These are phyloP conservation scores for Sisyra nigra DNA, from an alignment of 2,888 invertebrate genomes.

Conservation along the genomic window DNA sequence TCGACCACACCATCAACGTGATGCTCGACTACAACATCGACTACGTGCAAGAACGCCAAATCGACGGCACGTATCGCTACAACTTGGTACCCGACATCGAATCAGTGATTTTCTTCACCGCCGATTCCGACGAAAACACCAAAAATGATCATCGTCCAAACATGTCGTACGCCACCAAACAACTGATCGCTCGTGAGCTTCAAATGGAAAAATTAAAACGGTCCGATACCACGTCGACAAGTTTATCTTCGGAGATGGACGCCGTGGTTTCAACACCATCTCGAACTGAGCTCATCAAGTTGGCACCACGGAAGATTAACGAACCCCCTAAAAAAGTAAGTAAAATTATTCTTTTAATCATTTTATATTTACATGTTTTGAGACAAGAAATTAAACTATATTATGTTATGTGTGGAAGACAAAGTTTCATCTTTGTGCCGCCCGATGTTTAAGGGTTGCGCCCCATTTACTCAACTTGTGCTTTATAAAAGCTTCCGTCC, in stretches of 20 bases:
- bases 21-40: slow-evolving; percentile 84
- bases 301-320: too few relatives aligned
- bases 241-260: too few relatives aligned
- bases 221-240: slow-evolving; percentile 19
- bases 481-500: slow-evolving; percentile 9
- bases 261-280: too few relatives aligned
- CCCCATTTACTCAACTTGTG: too few relatives aligned
- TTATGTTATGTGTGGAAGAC: too few relatives aligned
- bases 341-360: too few relatives aligned
- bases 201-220: slow-evolving; percentile 61
- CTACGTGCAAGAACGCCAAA: slow-evolving; percentile 61
- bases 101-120: slow-evolving; percentile 35
- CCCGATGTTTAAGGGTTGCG: too few relatives aligned
- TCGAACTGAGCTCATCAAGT: slow-evolving; percentile 1
- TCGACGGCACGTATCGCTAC: slow-evolving; percentile 62
- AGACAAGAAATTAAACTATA: too few relatives aligned
- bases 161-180: slow-evolving; percentile 53
- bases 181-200: slow-evolving; percentile 68
- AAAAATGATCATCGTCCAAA: slow-evolving; percentile 17
- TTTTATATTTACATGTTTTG: too few relatives aligned
- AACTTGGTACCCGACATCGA: slow-evolving; percentile 66
- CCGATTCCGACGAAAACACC: slow-evolving; percentile 15
- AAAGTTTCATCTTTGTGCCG: too few relatives aligned
- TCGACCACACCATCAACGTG: slow-evolving; percentile 54
- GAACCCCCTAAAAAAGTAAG: too few relatives aligned